Percentiles rank a stretch among this genome's conserved stretches.
Conservation (phyloP, 2,797 vertebrate genomes). For the Yasuhikotakia modesta region DNA sequence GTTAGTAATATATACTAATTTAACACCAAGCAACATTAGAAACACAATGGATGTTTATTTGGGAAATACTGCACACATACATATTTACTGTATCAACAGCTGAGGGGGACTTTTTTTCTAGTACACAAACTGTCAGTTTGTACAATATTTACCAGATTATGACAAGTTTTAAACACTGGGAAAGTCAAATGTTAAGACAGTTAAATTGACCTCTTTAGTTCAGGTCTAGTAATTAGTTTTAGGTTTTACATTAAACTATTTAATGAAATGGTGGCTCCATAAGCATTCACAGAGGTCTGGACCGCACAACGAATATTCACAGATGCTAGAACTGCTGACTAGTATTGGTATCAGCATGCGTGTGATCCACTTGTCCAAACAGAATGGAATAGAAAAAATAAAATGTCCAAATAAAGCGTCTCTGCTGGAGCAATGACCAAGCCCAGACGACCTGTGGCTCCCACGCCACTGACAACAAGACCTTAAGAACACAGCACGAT, state of each 20-base stretch:
- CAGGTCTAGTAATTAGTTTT: no score
- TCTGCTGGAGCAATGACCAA: background rate
- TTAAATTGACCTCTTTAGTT: no score
- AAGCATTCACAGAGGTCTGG: background rate
- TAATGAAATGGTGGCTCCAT: background rate
- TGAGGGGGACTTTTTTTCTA: no score
- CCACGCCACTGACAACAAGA: background rate
- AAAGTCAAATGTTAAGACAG: no score
- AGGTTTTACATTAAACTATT: background rate
- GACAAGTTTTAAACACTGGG: no score
- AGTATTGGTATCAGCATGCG: background rate
- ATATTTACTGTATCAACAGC: no score
- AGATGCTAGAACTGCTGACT: background rate
- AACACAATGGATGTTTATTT: no score
- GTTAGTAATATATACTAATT: no score
- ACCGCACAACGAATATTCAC: background rate
- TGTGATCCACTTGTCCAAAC: background rate
- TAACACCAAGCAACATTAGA: no score
- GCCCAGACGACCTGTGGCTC: background rate
- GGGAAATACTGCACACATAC: no score
- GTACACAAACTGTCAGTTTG: no score
- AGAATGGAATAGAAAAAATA: background rate
- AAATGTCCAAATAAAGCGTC: constrained; percentile 1
- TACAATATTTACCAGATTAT: no score
- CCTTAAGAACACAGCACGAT: background rate